Evolutionary conservation across 2,888 invertebrate genomes (phyloP), one percentile per base, ranked within the genome.

Genomic region (Callinectes sapidus): DNA sequence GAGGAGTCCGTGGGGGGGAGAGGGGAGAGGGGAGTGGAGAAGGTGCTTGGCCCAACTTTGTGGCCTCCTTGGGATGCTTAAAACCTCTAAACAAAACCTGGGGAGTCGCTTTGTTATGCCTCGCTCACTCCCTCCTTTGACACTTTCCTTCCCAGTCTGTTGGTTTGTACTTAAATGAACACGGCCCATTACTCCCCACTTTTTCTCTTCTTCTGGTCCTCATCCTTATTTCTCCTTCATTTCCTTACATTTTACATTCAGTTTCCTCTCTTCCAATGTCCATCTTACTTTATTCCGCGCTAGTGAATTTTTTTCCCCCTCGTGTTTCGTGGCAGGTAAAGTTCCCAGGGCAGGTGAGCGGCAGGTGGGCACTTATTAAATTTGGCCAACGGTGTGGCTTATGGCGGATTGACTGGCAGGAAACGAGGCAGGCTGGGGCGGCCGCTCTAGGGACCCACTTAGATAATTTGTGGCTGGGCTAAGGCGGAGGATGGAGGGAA

Each of bases 391-490:
- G 91, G 91, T 54, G 91, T 91, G 91, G 88, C 91, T 91, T 88
- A 91, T 81, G 87, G 91, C 91, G 91, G 91, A 91, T 91, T 91
- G 91, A 91, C 91, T 91, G 88, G 77, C 55, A 71, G 77, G 13
- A 81, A 91, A 91, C 88, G 81, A 32, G 88, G 35, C 88, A 71
- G 91, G 87, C 23, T 32, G 35, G 35, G 91, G 91, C 48, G 88
- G 77, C 91, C 48, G 87, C 91, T 77, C 91, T 32, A 77, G 91
- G 91, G 91, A 91, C 91, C 66, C 91, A 91, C 91, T 91, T 91
- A 91, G 91, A 91, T 91, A 91, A 91, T 91, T 91, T 91, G 91
- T 91, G 91, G 91, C 91, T 54, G 28, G 91, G 91, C 88, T 48
- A 77, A 42, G 32, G 18, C 8, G 81, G 81, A 35, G 39, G 35